Evolutionary conservation across 2,888 invertebrate genomes (phyloP), one percentile per base, ranked within the genome.

Genomic region (Siphonodentalium dalli): DNA sequence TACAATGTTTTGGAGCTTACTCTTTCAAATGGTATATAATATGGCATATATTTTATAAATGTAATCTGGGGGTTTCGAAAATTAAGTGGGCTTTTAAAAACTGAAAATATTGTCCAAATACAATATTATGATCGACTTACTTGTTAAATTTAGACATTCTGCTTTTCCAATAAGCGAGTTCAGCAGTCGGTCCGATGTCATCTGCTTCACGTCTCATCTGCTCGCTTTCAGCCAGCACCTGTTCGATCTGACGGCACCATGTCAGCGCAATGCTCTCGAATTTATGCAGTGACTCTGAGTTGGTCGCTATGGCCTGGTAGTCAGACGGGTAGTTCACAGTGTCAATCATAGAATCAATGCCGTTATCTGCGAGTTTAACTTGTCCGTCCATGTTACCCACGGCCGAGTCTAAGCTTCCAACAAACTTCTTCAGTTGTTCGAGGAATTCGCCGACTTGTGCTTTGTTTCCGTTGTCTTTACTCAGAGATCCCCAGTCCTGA

Each of bases 101-200:
- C n/a, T n/a, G n/a, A n/a, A n/a, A n/a, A n/a, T n/a, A n/a, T n/a
- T n/a, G n/a, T n/a, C n/a, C n/a, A n/a, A n/a, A n/a, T n/a, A n/a
- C n/a, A n/a, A n/a, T n/a, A n/a, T n/a, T n/a, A 28, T n/a, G 21
- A 23, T 20, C 9, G 15, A 54, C 72, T 56, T 63, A 85, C 84
- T 79, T 85, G 81, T 75, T 93, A 80, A 97, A 94, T 78, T 92
- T 93, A 0, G 95, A 93, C 33, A 93, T 92, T 28, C 96, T 85
- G 71, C 91, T 90, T 83, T 96, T 86, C 93, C 93, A 94, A 77
- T 92, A 89, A 35, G 88, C 88, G 35, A 93, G 83, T 83, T 93
- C 93, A 0, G 90, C 90, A 0, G 74, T 73, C 20, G 82, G 82
- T 33, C 82, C 82, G 44, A 81, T 79, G 64, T 82, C 80, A 58